Evolutionary conservation across 2,888 invertebrate genomes (phyloP).

Genomic region (Sarcophaga variegata): DNA sequence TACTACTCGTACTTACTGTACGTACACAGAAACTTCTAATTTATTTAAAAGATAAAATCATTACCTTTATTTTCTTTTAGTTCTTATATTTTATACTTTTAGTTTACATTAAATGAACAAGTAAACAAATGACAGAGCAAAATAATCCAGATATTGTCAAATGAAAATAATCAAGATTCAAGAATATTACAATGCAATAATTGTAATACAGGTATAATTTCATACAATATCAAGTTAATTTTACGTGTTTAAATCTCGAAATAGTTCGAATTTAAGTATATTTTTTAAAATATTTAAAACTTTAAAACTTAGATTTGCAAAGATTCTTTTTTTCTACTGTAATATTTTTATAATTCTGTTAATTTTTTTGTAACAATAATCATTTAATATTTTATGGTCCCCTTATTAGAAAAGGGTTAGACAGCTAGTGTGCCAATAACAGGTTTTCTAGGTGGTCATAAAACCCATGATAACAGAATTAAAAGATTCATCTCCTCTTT

Average conservation of each 20-base stretch:
- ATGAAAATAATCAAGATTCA: background rate
- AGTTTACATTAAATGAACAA: background rate
- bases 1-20: constrained; percentile 43
- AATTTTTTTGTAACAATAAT: too few relatives aligned
- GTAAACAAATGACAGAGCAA: background rate
- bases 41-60: background rate
- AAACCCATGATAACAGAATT: too few relatives aligned
- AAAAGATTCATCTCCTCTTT: too few relatives aligned
- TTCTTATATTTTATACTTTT: constrained; percentile 25
- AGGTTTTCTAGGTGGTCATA: too few relatives aligned
- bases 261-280: background rate
- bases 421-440: too few relatives aligned
- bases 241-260: background rate
- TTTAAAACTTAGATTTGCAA: background rate
- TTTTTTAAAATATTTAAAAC: background rate
- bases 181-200: background rate
- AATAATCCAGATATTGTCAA: background rate
- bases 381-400: too few relatives aligned
- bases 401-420: too few relatives aligned
- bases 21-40: background rate
- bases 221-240: background rate
- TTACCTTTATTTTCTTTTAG: constrained; percentile 41
- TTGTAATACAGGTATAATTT: background rate
- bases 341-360: too few relatives aligned
- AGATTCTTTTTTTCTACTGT: background rate